Conservation (phyloP, 2,113 vertebrate species). For the Etia nguti region DNA sequence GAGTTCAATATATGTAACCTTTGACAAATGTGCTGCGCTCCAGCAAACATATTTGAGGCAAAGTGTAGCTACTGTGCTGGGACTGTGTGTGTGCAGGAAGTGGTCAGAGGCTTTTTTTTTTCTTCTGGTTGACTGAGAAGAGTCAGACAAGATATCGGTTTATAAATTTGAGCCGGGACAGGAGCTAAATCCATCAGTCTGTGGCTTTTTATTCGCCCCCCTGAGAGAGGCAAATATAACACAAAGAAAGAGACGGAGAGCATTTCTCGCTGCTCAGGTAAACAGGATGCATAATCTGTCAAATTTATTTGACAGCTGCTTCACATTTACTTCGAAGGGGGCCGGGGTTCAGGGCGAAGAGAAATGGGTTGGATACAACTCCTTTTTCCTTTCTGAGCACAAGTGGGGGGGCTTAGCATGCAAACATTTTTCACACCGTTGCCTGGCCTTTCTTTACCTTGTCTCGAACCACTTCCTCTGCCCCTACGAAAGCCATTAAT, state of each 20-base stretch:
- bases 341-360: background rate
- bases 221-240: background rate
- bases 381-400: background rate
- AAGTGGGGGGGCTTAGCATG: background rate
- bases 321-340: background rate
- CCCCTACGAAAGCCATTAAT: background rate
- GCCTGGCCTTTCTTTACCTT: background rate
- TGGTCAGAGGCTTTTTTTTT: background rate
- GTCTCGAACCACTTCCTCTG: constrained; percentile 22
- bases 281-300: background rate
- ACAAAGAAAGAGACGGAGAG: background rate
- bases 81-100: constrained; percentile 8
- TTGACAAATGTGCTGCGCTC: background rate
- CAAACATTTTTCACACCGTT: background rate
- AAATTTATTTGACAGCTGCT: constrained; percentile 30
- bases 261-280: background rate
- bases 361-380: background rate
- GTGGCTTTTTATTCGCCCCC: background rate
- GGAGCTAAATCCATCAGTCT: background rate
- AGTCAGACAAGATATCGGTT: constrained; percentile 1
- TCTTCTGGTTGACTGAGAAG: background rate
- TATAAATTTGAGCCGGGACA: background rate
- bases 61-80: background rate
- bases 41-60: background rate
- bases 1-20: background rate